These are phyloP conservation scores for Scaptodrosophila lebanonensis DNA, from an alignment of 1,140 invertebrate species.

Conservation along the genomic window DNA sequence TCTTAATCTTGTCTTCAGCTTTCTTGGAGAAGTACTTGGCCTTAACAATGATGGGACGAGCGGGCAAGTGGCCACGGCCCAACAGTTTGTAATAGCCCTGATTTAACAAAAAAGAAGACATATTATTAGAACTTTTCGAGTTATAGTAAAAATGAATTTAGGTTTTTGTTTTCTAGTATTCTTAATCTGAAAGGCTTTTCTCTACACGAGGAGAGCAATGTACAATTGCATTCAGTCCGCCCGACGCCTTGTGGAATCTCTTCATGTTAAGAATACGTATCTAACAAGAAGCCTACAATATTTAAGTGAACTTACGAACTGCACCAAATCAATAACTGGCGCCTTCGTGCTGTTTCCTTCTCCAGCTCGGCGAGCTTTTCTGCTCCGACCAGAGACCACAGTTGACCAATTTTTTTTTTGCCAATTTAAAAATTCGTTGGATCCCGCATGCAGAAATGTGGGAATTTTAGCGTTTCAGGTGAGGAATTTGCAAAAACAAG, in stretches of 20 bases:
- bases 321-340: conserved; percentile 97
- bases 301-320: conserved; percentile 88
- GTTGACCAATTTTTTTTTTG: conserved; percentile 95
- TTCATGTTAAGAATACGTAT: conserved; percentile 59
- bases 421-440: conserved; percentile 71
- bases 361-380: conserved; percentile 91
- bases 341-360: conserved; percentile 90
- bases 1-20: conserved; percentile 98
- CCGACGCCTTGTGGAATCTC: conserved; percentile 78
- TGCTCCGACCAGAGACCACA: conserved; percentile 97
- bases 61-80: conserved; percentile 97
- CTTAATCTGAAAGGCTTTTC: conserved; percentile 75
- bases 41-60: conserved; percentile 99
- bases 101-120: conserved; percentile 66
- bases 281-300: neutral
- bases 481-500: too few relatives aligned
- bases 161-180: neutral
- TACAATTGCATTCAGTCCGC: conserved; percentile 78
- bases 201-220: conserved; percentile 76
- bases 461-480: conserved; percentile 71
- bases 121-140: neutral
- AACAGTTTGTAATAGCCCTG: conserved; percentile 99
- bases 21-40: conserved; percentile 99
- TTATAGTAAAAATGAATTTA: neutral
- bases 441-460: conserved; percentile 63